Evolutionary conservation across 2,113 vertebrate species (phyloP).

Genomic region (Sula dactylatra): DNA sequence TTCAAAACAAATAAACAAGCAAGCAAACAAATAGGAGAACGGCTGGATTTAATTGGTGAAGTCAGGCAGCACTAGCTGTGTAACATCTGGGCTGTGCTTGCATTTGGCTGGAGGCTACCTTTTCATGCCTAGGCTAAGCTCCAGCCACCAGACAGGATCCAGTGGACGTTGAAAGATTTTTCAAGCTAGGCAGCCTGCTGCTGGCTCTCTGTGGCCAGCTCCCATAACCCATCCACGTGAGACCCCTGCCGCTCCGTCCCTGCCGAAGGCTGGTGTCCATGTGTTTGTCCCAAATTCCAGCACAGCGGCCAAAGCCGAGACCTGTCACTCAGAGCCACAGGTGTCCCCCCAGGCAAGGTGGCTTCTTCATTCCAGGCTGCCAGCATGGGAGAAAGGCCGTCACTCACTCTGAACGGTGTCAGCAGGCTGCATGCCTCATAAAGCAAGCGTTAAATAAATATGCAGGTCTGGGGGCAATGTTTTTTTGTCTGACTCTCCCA

Average conservation of each 20-base stretch:
- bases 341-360: not conserved
- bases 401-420: not conserved
- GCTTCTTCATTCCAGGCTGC: not conserved
- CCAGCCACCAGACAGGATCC: not conserved
- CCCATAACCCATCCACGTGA: accelerated
- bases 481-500: not conserved
- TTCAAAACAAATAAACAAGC: constrained; percentile 2
- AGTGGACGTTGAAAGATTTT: not conserved
- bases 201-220: not conserved
- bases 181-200: not conserved
- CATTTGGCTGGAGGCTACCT: not conserved
- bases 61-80: not conserved
- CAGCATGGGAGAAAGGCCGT: not conserved
- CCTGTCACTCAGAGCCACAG: not conserved
- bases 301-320: not conserved
- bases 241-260: not conserved
- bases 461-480: not conserved
- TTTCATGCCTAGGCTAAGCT: not conserved
- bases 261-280: not conserved
- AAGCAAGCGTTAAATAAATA: constrained; percentile 12
- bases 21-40: constrained; percentile 17
- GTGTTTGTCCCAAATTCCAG: constrained; percentile 23
- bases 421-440: not conserved
- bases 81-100: not conserved
- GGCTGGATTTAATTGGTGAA: not conserved